Evolutionary conservation across 2,888 invertebrate genomes (phyloP).

Genomic region (Perizoma flavofasciatum): DNA sequence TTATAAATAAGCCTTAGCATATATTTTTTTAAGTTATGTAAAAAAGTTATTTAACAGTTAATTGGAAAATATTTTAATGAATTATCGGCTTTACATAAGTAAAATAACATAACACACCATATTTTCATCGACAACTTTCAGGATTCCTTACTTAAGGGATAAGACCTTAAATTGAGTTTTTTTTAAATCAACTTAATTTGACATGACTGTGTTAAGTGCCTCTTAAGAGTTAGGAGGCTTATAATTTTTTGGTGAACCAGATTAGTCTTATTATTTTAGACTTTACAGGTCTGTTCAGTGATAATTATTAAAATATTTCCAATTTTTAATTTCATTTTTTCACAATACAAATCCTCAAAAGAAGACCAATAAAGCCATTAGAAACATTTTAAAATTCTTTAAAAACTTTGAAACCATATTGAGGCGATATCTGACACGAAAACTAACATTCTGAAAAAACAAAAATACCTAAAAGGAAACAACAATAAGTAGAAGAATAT

Average conservation of each 20-base stretch:
- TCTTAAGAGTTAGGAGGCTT: too few species aligned
- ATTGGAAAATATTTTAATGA: conserved; percentile 17
- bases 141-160: too few species aligned
- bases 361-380: conserved; percentile 29
- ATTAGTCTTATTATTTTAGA: not conserved
- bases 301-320: conserved; percentile 15
- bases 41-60: conserved; percentile 25
- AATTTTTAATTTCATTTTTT: conserved; percentile 17
- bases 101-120: too few species aligned
- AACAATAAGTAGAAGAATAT: too few species aligned
- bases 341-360: conserved; percentile 24
- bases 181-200: too few species aligned
- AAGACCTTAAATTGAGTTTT: too few species aligned
- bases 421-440: conserved; percentile 10
- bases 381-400: conserved; percentile 25
- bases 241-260: too few species aligned
- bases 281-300: not conserved
- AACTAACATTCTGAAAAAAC: not conserved
- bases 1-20: conserved; percentile 25
- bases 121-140: too few species aligned
- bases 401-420: conserved; percentile 8
- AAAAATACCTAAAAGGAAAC: not conserved
- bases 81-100: conserved; percentile 1
- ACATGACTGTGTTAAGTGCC: too few species aligned
- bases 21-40: conserved; percentile 23